Conservation (phyloP, 1,140 invertebrate genomes). For the Hormaphis cornu region DNA sequence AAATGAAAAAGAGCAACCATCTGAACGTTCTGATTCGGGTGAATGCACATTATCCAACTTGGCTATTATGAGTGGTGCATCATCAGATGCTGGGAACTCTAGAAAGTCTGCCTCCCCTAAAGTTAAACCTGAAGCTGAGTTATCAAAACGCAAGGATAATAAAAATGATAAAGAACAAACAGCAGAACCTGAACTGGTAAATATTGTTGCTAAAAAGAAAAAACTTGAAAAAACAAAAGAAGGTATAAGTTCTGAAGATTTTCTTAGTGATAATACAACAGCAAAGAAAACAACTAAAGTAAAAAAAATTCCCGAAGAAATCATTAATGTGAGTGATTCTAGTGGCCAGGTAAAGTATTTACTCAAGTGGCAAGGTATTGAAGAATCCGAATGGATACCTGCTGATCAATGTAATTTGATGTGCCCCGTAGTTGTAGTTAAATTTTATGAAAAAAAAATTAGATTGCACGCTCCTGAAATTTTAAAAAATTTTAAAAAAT, state of each 20-base stretch:
- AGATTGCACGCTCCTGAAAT: conserved; percentile 75
- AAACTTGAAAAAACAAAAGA: neutral
- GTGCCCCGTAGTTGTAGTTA: conserved; percentile 91
- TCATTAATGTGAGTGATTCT: conserved; percentile 90
- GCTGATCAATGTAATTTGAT: conserved; percentile 81
- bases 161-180: no score
- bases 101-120: neutral
- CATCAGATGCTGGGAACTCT: neutral
- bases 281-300: neutral
- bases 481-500: neutral
- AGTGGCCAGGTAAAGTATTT: conserved; percentile 92
- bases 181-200: no score
- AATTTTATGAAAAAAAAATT: conserved; percentile 90
- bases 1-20: no score
- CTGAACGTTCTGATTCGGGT: neutral
- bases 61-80: neutral
- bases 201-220: neutral
- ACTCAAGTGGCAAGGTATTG: conserved; percentile 76
- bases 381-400: conserved; percentile 88
- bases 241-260: no score
- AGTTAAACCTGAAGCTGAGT: neutral
- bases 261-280: neutral
- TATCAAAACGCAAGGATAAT: no score
- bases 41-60: neutral
- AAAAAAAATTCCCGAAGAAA: conserved; percentile 55